Evolutionary conservation across 1,140 invertebrate genomes (phyloP), one percentile per base, ranked within the genome.

Genomic region (Stegodyphus dumicola): DNA sequence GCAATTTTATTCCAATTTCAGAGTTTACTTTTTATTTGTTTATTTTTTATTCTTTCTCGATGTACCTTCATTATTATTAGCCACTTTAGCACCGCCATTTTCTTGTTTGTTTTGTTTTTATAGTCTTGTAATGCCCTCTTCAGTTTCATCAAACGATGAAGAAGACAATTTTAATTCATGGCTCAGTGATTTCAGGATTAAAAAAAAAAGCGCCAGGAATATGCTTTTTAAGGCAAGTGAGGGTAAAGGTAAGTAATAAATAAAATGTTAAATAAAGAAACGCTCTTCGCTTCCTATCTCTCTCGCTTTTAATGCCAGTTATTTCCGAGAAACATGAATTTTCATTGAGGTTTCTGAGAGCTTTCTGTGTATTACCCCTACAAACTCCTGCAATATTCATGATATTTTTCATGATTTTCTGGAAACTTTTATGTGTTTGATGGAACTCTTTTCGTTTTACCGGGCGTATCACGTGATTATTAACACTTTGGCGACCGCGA

Each of bases 1-100:
- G 51, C 77, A 79, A 79, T 79, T 79, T 79, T 79, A 79, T 79
- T 79, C 66, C 77, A 79, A 79, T 79, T 79, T 70, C 13, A 49
- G 33, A 52, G 33, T 18, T n/a, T 75, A 51, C 15, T n/a, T 66
- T 77, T 75, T 33, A 33, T 33, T 33, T 33, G 33, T 33, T 33
- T 33, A 33, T 33, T 33, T 33, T n/a, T 17, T 54, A 54, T 75
- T 75, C 54, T 33, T 65, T 65, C 6, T 64, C 33, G 60, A 77
- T 77, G 10, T 51, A 7, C 77, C n/a, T 70, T 70, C 77, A 48
- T 79, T 79, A 60, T 54, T 79, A 79, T 79, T 79, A 79, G 15
- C 64, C 10, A 15, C 52, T 7, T 70, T 18, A 17, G 65, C 13
- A 56, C 5, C 54, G 9, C n/a, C 5, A 13, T 33, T 75, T 33